Conservation (phyloP, 2,888 invertebrate genomes). For the Apamea crenata region DNA sequence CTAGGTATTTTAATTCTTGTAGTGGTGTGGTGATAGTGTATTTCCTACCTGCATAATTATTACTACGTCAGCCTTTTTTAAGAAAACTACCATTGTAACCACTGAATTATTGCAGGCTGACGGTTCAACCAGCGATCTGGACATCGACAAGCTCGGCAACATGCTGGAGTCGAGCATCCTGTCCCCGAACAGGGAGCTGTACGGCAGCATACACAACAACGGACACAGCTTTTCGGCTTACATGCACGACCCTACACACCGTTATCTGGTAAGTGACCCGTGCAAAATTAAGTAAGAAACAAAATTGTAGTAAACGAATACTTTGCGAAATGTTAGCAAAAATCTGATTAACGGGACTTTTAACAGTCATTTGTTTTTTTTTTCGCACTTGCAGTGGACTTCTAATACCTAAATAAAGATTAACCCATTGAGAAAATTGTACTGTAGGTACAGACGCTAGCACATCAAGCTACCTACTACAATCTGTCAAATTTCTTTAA, state of each 20-base stretch:
- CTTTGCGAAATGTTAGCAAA: not conserved
- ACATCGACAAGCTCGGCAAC: slow-evolving; percentile 93
- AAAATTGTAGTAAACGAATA: not conserved
- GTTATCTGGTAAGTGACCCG: slow-evolving; percentile 91
- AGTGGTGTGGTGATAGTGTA: not conserved
- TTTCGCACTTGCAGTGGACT: not conserved
- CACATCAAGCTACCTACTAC: no score
- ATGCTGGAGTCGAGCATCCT: slow-evolving; percentile 92
- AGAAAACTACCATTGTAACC: not conserved
- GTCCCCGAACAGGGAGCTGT: slow-evolving; percentile 91
- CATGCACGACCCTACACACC: slow-evolving; percentile 93
- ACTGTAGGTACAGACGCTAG: no score
- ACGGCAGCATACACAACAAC: slow-evolving; percentile 94
- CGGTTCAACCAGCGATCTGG: slow-evolving; percentile 87
- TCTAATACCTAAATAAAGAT: not conserved
- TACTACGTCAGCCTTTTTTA: not conserved
- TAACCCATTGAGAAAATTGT: not conserved
- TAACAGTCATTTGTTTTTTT: not conserved
- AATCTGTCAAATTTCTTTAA: no score
- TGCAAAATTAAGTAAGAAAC: not conserved
- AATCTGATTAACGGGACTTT: no score
- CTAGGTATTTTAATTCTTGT: not conserved
- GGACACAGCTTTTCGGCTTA: slow-evolving; percentile 93
- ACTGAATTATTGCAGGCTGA: slow-evolving; percentile 78
- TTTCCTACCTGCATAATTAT: not conserved